Conservation (phyloP, 2,797 vertebrate species). For the Morus bassanus region DNA sequence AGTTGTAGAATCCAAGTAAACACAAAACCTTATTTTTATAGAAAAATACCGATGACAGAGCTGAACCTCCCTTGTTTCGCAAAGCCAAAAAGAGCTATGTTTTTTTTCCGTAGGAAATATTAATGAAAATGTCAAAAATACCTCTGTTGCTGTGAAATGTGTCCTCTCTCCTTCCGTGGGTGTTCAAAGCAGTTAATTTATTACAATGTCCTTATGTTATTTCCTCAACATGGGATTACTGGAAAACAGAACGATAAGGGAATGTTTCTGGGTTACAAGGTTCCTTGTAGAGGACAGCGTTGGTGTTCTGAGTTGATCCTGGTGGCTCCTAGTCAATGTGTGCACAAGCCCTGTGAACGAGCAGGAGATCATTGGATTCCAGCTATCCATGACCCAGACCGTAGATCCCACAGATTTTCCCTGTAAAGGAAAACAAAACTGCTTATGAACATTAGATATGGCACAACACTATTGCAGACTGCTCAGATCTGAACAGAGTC, state of each 20-base stretch:
- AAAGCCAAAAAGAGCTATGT: conserved; percentile 2
- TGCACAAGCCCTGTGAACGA: neutral
- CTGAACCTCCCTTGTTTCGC: conserved; percentile 31
- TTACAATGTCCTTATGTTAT: conserved; percentile 17
- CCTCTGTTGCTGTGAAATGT: conserved; percentile 54
- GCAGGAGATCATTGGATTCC: neutral
- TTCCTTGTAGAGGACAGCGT: neutral
- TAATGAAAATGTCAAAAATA: conserved; percentile 64
- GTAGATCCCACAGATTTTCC: neutral
- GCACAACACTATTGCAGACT: neutral
- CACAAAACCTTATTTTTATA: conserved; percentile 70
- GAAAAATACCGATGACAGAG: conserved; percentile 56
- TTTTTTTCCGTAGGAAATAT: conserved; percentile 50
- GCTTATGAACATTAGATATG: neutral
- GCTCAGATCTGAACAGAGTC: neutral
- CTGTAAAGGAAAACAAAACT: neutral
- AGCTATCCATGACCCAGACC: neutral
- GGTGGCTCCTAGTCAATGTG: neutral
- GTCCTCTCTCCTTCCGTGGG: conserved; percentile 2
- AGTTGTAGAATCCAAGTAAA: conserved; percentile 61
- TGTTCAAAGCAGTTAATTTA: conserved; percentile 52
- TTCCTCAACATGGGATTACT: neutral
- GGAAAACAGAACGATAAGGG: conserved; percentile 6
- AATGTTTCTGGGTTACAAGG: neutral
- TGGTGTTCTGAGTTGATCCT: neutral